Percentiles rank a stretch among this genome's conserved stretches.
Evolutionary conservation across 53 echinoderm and acorn worm genomes (phyloP).

Genomic region (Patiria pectinifera): DNA sequence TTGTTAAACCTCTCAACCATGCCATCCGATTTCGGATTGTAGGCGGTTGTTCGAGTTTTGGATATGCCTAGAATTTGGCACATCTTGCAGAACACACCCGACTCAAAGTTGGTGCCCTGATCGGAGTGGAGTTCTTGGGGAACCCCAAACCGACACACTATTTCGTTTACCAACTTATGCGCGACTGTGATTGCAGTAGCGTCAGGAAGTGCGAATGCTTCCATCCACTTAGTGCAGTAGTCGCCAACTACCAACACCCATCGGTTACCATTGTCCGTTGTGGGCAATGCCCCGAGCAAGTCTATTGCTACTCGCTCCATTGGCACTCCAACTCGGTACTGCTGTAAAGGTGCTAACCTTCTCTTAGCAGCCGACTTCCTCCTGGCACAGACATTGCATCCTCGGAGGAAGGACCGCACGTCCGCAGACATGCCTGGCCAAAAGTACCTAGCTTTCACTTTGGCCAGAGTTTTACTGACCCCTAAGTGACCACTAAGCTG

Average conservation of each 20-base stretch:
- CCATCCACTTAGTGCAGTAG: too few species aligned
- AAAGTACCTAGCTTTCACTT: too few species aligned
- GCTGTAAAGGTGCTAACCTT: neutral
- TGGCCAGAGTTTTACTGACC: too few species aligned
- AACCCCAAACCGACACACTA: slow-evolving; percentile 6
- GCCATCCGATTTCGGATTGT: neutral
- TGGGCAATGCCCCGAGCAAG: too few species aligned
- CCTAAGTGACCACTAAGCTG: too few species aligned
- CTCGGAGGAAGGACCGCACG: neutral
- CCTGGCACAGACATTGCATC: slow-evolving; percentile 1
- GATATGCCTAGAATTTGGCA: neutral
- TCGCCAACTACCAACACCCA: neutral
- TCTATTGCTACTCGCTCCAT: too few species aligned
- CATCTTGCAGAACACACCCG: neutral
- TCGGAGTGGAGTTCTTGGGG: slow-evolving; percentile 5
- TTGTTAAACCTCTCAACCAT: neutral
- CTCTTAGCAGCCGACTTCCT: neutral
- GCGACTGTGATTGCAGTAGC: neutral
- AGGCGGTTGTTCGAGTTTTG: neutral
- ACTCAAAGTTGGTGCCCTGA: neutral
- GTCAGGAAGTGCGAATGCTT: too few species aligned
- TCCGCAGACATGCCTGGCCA: too few species aligned
- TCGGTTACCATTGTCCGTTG: slow-evolving; percentile 5
- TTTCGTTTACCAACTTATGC: neutral
- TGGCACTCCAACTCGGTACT: too few species aligned